These are phyloP conservation scores for Rotaria magnacalcarata DNA, from an alignment of 2,888 invertebrate genomes.

Conservation along the genomic window DNA sequence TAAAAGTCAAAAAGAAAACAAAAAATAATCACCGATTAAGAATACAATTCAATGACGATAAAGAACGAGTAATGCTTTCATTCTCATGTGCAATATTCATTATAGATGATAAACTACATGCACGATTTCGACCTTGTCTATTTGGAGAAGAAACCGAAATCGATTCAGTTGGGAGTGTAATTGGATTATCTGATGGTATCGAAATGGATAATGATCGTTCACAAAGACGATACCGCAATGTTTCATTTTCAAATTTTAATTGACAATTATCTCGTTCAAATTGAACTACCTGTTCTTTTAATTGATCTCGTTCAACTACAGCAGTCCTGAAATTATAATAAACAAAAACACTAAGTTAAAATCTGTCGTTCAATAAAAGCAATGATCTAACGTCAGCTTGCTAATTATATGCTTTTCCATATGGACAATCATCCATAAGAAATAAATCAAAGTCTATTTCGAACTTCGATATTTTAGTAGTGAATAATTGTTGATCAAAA, in stretches of 20 bases:
- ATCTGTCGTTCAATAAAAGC: background rate
- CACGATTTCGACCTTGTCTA: background rate
- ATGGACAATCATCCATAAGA: background rate
- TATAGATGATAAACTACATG: background rate
- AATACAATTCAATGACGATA: conserved; percentile 8
- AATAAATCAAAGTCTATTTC: too few species aligned
- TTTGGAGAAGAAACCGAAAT: background rate
- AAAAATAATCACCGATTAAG: conserved; percentile 12
- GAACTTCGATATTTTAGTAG: too few species aligned
- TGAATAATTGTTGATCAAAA: too few species aligned
- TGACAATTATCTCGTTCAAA: conserved; percentile 14
- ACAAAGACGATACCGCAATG: background rate
- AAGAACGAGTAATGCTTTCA: background rate
- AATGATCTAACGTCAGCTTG: background rate
- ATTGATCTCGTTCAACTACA: conserved; percentile 9
- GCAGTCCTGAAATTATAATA: background rate
- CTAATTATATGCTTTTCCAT: background rate
- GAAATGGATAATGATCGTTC: background rate
- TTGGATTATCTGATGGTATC: background rate
- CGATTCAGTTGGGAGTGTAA: background rate
- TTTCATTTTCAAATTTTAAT: conserved; percentile 36
- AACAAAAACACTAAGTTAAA: too few species aligned
- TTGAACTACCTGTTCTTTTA: background rate
- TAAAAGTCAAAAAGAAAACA: background rate
- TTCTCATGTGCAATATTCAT: background rate